Percentiles rank a stretch among this genome's conserved stretches.
Evolutionary conservation across 1,140 invertebrate species (phyloP).

Genomic region (Ctenoplectra terminalis): DNA sequence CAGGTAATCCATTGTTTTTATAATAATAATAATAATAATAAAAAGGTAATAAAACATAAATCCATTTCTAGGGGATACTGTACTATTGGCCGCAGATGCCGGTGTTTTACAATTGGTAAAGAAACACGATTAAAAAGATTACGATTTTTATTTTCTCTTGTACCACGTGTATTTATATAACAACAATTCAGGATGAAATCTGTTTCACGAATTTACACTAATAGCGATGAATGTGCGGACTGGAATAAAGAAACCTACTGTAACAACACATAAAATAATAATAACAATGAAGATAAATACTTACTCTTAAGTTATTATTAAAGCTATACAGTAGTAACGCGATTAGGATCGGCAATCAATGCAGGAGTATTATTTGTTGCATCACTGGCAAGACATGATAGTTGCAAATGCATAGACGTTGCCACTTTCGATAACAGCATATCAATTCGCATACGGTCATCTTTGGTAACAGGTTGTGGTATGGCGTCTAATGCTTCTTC

Average conservation of each 20-base stretch:
- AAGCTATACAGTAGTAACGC: constrained; percentile 70
- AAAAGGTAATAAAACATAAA: background rate
- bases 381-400: constrained; percentile 75
- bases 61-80: constrained; percentile 61
- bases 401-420: constrained; percentile 78
- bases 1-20: constrained; percentile 83
- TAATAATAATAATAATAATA: background rate
- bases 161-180: background rate
- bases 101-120: constrained; percentile 56
- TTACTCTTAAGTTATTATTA: constrained; percentile 27
- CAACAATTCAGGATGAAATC: background rate
- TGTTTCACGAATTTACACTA: background rate
- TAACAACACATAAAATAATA: background rate
- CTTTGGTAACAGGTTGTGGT: constrained; percentile 81
- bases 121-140: constrained; percentile 11
- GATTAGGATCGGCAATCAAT: constrained; percentile 62
- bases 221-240: background rate
- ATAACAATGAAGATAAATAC: constrained; percentile 28
- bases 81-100: constrained; percentile 52
- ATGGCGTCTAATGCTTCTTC: constrained; percentile 86
- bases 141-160: constrained; percentile 9
- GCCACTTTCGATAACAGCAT: constrained; percentile 76
- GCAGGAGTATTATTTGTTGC: constrained; percentile 53
- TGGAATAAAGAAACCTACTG: background rate
- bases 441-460: constrained; percentile 78